Evolutionary conservation across 2,113 vertebrate species (phyloP).

Genomic region (Dasypus novemcinctus): DNA sequence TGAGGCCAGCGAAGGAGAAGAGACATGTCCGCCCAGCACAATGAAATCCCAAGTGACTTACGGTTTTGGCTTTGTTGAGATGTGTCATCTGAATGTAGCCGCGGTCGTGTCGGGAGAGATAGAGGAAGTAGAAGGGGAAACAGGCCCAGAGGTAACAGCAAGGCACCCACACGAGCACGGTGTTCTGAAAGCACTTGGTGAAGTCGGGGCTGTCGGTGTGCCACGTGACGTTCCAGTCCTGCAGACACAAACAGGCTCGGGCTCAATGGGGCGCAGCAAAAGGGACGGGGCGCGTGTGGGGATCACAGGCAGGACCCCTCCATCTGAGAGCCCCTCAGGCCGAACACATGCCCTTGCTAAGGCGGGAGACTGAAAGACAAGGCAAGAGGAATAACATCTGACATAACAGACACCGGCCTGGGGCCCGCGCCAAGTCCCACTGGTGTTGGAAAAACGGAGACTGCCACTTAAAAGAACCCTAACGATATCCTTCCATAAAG

Average conservation of each 20-base stretch:
- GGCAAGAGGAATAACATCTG: not conserved
- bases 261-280: fast-evolving
- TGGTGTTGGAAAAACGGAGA: too few relatives aligned
- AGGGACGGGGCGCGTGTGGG: fast-evolving
- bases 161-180: conserved; percentile 92
- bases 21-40: fast-evolving
- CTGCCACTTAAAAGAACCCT: not conserved
- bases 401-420: not conserved
- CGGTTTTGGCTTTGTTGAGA: conserved; percentile 96
- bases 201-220: conserved; percentile 89
- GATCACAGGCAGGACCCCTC: not conserved
- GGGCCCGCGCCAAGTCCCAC: not conserved
- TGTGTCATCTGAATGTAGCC: conserved; percentile 96
- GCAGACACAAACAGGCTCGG: not conserved
- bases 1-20: not conserved
- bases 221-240: conserved; percentile 97
- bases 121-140: conserved; percentile 89
- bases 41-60: conserved; percentile 67
- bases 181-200: conserved; percentile 96
- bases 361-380: not conserved
- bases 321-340: not conserved
- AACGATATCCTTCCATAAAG: not conserved
- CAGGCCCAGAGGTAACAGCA: conserved; percentile 93
- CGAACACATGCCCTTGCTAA: not conserved
- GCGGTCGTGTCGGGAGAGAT: conserved; percentile 86